Conservation (phyloP, 2,113 vertebrate species). For the Nothoprocta pentlandii region DNA sequence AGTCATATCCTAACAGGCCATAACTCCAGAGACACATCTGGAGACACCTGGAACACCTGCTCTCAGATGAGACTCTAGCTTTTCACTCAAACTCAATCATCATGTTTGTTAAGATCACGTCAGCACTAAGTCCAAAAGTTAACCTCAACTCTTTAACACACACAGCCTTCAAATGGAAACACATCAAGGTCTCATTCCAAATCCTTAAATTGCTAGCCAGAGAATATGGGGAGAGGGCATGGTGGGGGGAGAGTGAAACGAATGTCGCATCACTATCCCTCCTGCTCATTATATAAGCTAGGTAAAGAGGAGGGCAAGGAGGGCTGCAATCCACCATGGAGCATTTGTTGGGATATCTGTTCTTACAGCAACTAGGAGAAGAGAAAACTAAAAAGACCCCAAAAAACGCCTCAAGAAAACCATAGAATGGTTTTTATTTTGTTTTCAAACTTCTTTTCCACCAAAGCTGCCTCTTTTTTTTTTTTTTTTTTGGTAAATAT, state of each 20-base stretch:
- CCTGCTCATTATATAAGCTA: not conserved
- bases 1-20: not conserved
- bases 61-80: not conserved
- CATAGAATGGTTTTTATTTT: not conserved
- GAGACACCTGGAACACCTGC: not conserved
- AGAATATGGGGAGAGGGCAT: not conserved
- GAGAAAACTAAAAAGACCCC: not conserved
- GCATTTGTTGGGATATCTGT: not conserved
- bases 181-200: not conserved
- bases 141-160: not conserved
- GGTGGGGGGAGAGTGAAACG: not conserved
- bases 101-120: not conserved
- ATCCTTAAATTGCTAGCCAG: not conserved
- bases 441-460: not conserved
- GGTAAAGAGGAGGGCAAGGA: not conserved
- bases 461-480: not conserved
- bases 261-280: not conserved
- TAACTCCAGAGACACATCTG: not conserved
- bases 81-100: not conserved
- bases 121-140: not conserved
- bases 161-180: not conserved
- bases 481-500: not conserved
- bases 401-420: not conserved
- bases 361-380: not conserved
- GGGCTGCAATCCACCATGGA: fast-evolving